phyloP scores from a whole-genome alignment of 2,797 vertebrate genomes.

The Silurus aristotelis region DNA sequence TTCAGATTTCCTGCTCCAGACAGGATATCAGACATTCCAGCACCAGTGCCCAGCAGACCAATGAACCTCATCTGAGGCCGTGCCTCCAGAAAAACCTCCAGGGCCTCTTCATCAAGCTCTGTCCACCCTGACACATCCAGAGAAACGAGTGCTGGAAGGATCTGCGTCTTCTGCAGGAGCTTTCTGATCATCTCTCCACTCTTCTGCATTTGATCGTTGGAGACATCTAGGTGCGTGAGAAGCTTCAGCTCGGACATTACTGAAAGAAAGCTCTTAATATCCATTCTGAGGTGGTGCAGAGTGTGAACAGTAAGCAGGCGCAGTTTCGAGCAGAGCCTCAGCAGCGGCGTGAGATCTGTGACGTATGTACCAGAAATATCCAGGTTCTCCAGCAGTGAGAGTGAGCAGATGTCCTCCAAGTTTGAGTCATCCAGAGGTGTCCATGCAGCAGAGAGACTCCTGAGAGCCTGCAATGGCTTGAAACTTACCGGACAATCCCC shows the following conservation, averaged over 20 bases:
- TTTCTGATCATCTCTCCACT: conserved; percentile 60
- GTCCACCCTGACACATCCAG: conserved; percentile 92
- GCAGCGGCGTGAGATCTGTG: conserved; percentile 85
- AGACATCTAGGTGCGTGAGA: conserved; percentile 92
- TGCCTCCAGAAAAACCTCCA: conserved; percentile 81
- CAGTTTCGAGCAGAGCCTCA: conserved; percentile 82
- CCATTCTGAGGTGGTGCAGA: conserved; percentile 87
- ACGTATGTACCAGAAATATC: conserved; percentile 89
- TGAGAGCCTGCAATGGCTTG: conserved; percentile 80
- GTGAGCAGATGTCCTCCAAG: conserved; percentile 85
- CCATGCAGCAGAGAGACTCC: conserved; percentile 82
- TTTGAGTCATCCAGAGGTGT: conserved; percentile 86
- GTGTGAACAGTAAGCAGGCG: conserved; percentile 86
- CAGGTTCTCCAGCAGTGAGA: conserved; percentile 87
- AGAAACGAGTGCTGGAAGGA: conserved; percentile 85
- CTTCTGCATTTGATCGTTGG: conserved; percentile 82
- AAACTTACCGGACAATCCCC: conserved; percentile 67
- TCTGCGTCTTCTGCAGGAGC: conserved; percentile 82
- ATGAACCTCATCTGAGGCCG: conserved; percentile 85
- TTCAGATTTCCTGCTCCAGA: conserved; percentile 83
- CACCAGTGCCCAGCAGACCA: conserved; percentile 87
- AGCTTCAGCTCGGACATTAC: conserved; percentile 71
- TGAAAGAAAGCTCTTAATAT: conserved; percentile 80
- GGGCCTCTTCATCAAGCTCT: conserved; percentile 78
- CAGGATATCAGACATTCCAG: conserved; percentile 84